phyloP scores from a whole-genome alignment of 2,888 invertebrate genomes.

The Rhagonycha fulva region DNA sequence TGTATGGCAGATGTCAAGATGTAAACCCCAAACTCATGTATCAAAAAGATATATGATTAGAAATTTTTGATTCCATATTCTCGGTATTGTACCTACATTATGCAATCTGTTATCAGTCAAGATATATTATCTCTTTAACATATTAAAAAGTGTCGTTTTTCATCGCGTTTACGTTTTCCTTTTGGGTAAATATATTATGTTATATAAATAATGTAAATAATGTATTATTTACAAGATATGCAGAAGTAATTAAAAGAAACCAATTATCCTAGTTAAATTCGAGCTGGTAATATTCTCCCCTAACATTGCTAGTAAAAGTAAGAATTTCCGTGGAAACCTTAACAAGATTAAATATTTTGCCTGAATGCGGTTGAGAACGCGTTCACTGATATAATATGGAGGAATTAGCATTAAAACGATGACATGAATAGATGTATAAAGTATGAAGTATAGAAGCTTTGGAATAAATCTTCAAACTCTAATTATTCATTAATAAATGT shows the following conservation, averaged over 20 bases:
- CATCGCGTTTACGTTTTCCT: background rate
- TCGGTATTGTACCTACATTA: conserved; percentile 14
- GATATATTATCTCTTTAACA: background rate
- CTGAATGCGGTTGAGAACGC: background rate
- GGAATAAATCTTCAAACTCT: background rate
- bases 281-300: background rate
- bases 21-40: conserved; percentile 26
- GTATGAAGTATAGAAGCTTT: background rate
- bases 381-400: background rate
- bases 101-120: conserved; percentile 12
- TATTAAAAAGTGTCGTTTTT: background rate
- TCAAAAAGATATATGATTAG: conserved; percentile 35
- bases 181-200: background rate
- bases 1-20: conserved; percentile 32
- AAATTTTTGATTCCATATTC: conserved; percentile 18
- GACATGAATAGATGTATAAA: background rate
- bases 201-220: background rate
- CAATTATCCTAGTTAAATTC: background rate
- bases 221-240: background rate
- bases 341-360: background rate
- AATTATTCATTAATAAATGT: background rate
- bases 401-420: background rate
- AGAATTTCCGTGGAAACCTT: background rate
- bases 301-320: background rate
- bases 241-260: background rate